Evolutionary conservation across 2,113 vertebrate species (phyloP).

Genomic region (Heptranchias perlo): DNA sequence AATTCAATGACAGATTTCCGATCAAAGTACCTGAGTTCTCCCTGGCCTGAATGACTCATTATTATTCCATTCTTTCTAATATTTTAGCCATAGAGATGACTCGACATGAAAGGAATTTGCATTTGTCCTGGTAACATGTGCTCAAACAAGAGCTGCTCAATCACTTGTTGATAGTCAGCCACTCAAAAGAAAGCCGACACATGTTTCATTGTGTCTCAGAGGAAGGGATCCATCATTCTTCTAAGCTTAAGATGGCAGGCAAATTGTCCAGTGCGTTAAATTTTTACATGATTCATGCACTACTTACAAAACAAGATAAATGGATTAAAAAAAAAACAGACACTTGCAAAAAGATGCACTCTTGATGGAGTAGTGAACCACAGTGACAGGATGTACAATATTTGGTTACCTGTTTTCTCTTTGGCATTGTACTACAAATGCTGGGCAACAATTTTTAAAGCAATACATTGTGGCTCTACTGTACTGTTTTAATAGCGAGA

Average conservation of each 20-base stretch:
- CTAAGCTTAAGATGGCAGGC: background rate
- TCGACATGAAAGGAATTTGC: background rate
- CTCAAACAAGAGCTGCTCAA: background rate
- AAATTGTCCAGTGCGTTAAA: background rate
- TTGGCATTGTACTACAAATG: background rate
- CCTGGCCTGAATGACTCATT: background rate
- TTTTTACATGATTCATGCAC: background rate
- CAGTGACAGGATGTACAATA: background rate
- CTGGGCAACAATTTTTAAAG: background rate
- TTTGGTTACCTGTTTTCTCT: background rate
- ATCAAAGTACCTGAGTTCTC: background rate
- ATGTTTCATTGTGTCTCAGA: background rate
- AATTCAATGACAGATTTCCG: background rate
- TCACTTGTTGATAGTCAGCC: background rate
- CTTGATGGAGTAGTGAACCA: background rate
- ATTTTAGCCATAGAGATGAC: background rate
- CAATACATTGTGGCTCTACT: too few relatives aligned
- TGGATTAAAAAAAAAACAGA: background rate
- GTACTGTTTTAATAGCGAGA: background rate
- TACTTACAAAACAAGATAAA: background rate
- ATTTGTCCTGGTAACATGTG: background rate
- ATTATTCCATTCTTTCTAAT: background rate
- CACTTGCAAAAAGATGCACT: background rate
- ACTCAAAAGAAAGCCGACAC: background rate
- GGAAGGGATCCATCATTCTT: background rate